A percentile compares a stretch with the other conserved stretches of the same genome.
These are phyloP conservation scores for Brachyistius frenatus DNA, from an alignment of 2,113 vertebrate genomes.

Conservation along the genomic window DNA sequence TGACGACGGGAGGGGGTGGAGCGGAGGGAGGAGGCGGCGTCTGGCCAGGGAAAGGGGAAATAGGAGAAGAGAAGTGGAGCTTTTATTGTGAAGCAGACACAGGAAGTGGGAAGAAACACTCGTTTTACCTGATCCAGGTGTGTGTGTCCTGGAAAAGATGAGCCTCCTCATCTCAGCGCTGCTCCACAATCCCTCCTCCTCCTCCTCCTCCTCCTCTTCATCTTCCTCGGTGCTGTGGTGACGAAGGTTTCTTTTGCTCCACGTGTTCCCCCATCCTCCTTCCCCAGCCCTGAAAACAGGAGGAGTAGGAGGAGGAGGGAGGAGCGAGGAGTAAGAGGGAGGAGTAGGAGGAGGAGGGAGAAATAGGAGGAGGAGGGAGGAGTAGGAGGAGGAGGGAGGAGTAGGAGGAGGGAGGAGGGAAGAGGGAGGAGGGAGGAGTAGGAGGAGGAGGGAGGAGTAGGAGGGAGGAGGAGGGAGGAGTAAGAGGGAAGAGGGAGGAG, in stretches of 20 bases:
- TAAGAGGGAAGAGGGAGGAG: no score
- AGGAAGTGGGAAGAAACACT: neutral
- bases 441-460: no score
- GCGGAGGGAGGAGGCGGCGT: slow-evolving; percentile 27
- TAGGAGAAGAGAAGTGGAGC: neutral
- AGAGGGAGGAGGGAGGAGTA: neutral
- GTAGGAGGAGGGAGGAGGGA: no score
- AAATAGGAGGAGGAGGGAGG: no score
- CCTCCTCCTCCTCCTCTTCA: slow-evolving; percentile 23
- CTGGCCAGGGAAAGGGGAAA: neutral
- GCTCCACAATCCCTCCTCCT: slow-evolving; percentile 57
- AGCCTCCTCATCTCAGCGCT: slow-evolving; percentile 54
- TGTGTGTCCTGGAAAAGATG: slow-evolving; percentile 30
- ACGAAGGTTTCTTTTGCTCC: slow-evolving; percentile 53
- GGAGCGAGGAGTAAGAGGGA: no score
- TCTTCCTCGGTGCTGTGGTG: slow-evolving; percentile 62
- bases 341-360: no score
- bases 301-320: no score
- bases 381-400: no score
- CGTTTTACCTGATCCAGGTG: slow-evolving; percentile 59
- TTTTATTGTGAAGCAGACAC: slow-evolving; percentile 13
- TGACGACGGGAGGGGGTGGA: slow-evolving; percentile 61
- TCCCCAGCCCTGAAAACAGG: slow-evolving; percentile 36
- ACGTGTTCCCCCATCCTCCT: slow-evolving; percentile 42
- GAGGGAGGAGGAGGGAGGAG: no score